Evolutionary conservation across 2,888 invertebrate genomes (phyloP), one percentile per base, ranked within the genome.

Genomic region (Lottia scabra): DNA sequence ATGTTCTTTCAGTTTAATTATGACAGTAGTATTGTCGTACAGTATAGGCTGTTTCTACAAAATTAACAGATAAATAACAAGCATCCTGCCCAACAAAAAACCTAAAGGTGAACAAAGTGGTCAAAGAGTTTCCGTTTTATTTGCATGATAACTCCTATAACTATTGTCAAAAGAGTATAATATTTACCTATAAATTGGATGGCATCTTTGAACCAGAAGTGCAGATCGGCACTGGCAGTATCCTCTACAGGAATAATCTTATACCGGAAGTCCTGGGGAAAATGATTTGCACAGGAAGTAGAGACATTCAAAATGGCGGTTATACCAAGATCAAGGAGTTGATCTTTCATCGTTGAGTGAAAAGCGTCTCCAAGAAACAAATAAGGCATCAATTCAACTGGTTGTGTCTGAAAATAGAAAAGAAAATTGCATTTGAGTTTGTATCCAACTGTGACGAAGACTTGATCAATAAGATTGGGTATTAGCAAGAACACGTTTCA

Each of bases 271-370:
- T 81, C 81, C 4, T 72, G 63, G 13, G 77, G 74, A 67, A 81
- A 81, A 71, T 81, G 79, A 71, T 83, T 83, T 62, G 79, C 73
- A 66, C 83, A 81, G 48, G 81, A 82, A 45, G 82, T 85, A 46
- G 89, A 88, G 15, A 90, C 89, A 74, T 90, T 90, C 68, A 90
- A 81, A 65, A 90, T 83, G 72, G 90, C 89, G n/a, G 88, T 87
- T 72, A 90, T 87, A 1, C 87, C 87, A 8, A 89, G 79, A 56
- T 81, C 75, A 23, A 78, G 75, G 15, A 88, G 81, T 15, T 81
- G 75, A 8, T 79, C 79, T 38, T 74, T 79, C 63, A 83, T 80
- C 12, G 75, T 68, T 5, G 87, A 84, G 63, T 86, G 84, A n/a
- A 77, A 71, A 23, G 84, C 84, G 67, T 84, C 83, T 6, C 88